phyloP scores from a whole-genome alignment of 2,888 invertebrate species.

The Oscheius sp. region DNA sequence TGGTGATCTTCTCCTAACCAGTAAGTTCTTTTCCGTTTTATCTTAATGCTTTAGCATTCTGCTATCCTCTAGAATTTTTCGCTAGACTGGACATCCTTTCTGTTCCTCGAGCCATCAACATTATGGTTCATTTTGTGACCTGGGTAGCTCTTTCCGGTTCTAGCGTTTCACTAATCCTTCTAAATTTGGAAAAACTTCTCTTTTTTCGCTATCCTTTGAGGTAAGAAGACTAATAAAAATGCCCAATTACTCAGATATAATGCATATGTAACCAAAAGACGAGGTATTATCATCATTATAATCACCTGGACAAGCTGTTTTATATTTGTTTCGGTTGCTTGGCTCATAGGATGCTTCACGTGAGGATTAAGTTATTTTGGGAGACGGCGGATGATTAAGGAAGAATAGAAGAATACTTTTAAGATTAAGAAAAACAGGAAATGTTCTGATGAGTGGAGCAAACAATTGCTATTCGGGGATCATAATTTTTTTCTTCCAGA shows the following conservation, averaged over 20 bases:
- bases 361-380: constrained; percentile 24
- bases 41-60: constrained; percentile 50
- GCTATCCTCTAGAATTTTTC: constrained; percentile 65
- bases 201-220: constrained; percentile 68
- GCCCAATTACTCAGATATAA: constrained; percentile 60
- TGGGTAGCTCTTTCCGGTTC: constrained; percentile 68
- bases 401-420: too few species aligned
- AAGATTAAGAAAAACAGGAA: too few species aligned
- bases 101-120: constrained; percentile 33
- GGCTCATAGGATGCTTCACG: constrained; percentile 52
- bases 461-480: background rate
- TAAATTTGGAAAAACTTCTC: constrained; percentile 67
- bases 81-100: constrained; percentile 37
- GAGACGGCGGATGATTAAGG: too few species aligned
- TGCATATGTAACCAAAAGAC: constrained; percentile 57
- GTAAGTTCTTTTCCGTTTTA: constrained; percentile 32
- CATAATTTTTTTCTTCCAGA: constrained; percentile 23
- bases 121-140: constrained; percentile 56
- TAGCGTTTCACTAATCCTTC: constrained; percentile 64
- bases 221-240: constrained; percentile 34
- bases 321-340: constrained; percentile 61
- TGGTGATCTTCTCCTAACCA: constrained; percentile 66
- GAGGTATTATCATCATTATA: constrained; percentile 54
- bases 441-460: too few species aligned
- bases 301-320: constrained; percentile 58